Evolutionary conservation across 1,140 invertebrate genomes (phyloP).

Genomic region (Meloidogyne exigua): DNA sequence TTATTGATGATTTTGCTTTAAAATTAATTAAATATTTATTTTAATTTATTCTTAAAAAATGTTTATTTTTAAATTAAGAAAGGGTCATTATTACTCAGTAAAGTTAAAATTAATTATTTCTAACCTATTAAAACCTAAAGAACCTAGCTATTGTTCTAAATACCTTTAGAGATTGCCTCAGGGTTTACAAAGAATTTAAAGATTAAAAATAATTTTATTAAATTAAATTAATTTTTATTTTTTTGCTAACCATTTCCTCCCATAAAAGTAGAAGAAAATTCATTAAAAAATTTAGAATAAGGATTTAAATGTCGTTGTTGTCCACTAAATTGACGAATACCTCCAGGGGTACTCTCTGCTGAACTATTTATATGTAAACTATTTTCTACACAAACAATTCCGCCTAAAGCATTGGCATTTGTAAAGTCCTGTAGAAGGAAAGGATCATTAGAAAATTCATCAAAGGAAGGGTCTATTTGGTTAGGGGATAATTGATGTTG

Average conservation of each 20-base stretch:
- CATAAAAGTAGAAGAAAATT: conserved; percentile 11
- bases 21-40: not conserved
- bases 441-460: conserved; percentile 24
- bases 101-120: too few species aligned
- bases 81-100: too few species aligned
- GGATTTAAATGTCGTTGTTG: conserved; percentile 15
- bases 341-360: conserved; percentile 17
- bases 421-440: conserved; percentile 24
- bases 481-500: conserved; percentile 12
- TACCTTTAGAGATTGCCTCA: too few species aligned
- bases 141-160: too few species aligned
- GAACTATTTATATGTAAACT: conserved; percentile 20
- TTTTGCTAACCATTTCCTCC: not conserved
- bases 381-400: conserved; percentile 25
- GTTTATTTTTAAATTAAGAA: too few species aligned
- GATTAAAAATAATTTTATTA: too few species aligned
- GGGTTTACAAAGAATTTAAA: too few species aligned
- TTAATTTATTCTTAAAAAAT: too few species aligned
- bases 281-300: conserved; percentile 15
- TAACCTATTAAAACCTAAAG: too few species aligned
- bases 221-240: not conserved
- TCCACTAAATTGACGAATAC: not conserved
- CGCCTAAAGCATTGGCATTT: conserved; percentile 17
- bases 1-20: conserved; percentile 1
- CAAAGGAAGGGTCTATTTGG: conserved; percentile 17